Evolutionary conservation across 2,888 invertebrate genomes (phyloP), one percentile per base, ranked within the genome.

Genomic region (Hirtodrosophila confusa): DNA sequence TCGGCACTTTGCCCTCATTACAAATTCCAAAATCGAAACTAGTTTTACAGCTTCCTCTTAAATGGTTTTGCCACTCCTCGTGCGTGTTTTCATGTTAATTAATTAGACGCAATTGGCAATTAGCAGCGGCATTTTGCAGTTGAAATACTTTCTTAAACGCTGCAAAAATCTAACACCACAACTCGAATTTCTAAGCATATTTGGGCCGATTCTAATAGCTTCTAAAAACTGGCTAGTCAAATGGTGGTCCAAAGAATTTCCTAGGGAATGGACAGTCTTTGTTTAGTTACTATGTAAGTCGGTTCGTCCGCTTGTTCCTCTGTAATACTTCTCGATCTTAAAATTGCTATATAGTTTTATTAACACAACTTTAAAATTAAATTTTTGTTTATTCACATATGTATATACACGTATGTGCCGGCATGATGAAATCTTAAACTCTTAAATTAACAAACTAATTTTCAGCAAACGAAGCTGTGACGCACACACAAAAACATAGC

Each of bases 91-190:
- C 47, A 78, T 80, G 80, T 71, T 82, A 80, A 82, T 82, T 82
- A 82, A 82, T 80, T 86, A 78, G 48, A 55, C 41, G 55, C 56
- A 84, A 82, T 86, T 86, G 86, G 64, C 85, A 78, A 84, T 86
- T 82, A 67, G 51, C 51, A 27, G 27, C 27, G 56, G 71, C 56
- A 77, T 78, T 72, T 65, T 65, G 44, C 29, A 24, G 11, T 11
- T 11, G 58, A 69, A 54, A 53, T 40, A 37, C 49, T 4, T 37
- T 10, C 23, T 9, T 31, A 17, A 47, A 43, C 43, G 23, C 64
- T 78, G 61, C 63, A 40, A 57, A 68, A 57, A 57, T 56, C 44
- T 45, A 50, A 63, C 57, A 44, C 51, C 40, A 27, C 1, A 27
- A 60, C 39, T 24, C 17, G 31, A 37, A 54, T 49, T n/a, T 33